Evolutionary conservation across 2,113 vertebrate genomes (phyloP).

Genomic region (Bothrops jararaca): DNA sequence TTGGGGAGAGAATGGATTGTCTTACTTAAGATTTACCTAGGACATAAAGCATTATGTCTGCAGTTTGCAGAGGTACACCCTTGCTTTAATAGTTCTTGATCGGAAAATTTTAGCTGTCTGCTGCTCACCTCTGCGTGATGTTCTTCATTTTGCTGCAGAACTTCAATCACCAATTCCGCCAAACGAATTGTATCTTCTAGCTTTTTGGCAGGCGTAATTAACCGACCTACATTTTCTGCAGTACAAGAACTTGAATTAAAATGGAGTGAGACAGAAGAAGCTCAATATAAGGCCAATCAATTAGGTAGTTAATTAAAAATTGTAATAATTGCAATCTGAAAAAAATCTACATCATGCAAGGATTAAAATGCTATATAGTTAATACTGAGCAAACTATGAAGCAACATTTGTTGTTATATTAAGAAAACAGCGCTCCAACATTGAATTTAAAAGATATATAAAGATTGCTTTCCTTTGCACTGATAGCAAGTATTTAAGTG

Average conservation of each 20-base stretch:
- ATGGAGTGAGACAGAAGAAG: conserved; percentile 60
- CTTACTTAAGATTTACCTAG: conserved; percentile 8
- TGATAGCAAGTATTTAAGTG: conserved; percentile 55
- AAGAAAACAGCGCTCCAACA: conserved; percentile 80
- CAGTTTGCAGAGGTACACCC: conserved; percentile 6
- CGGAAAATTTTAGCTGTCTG: not conserved
- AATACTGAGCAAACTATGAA: conserved; percentile 77
- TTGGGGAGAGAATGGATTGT: not conserved
- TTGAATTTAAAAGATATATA: conserved; percentile 52
- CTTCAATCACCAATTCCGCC: conserved; percentile 96
- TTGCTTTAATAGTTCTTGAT: not conserved
- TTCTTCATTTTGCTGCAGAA: conserved; percentile 97
- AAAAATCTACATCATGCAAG: conserved; percentile 73
- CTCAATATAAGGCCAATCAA: conserved; percentile 63
- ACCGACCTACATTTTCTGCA: conserved; percentile 97
- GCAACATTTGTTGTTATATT: conserved; percentile 69
- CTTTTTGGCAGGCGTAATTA: conserved; percentile 98
- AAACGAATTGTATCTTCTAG: conserved; percentile 97
- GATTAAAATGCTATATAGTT: conserved; percentile 75
- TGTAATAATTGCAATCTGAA: conserved; percentile 61
- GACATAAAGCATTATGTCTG: not conserved
- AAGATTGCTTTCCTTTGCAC: conserved; percentile 51
- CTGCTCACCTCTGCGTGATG: conserved; percentile 96
- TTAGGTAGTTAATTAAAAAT: conserved; percentile 58
- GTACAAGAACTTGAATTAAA: conserved; percentile 84